phyloP scores from a whole-genome alignment of 2,113 vertebrate genomes.

The Perognathus longimembris region DNA sequence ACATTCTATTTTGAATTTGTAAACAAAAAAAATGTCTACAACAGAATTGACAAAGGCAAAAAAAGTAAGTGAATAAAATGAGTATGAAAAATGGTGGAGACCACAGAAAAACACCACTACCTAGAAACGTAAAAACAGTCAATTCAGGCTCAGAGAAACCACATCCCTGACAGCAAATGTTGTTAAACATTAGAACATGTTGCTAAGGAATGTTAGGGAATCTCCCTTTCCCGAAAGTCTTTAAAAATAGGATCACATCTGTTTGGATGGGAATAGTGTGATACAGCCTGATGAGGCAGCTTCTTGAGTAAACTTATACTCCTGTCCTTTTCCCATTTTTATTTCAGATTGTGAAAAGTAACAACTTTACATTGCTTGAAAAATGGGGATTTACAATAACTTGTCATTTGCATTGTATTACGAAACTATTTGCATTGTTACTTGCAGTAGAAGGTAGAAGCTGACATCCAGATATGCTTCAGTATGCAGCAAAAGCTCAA shows the following conservation, averaged over 20 bases:
- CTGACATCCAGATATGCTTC: background rate
- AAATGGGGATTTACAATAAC: background rate
- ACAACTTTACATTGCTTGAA: background rate
- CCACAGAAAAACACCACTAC: constrained; percentile 22
- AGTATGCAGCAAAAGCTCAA: background rate
- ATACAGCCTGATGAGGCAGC: background rate
- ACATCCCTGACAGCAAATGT: constrained; percentile 50
- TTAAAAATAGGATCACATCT: constrained; percentile 79
- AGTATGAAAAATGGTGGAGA: constrained; percentile 26
- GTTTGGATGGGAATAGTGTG: constrained; percentile 37
- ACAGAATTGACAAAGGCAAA: constrained; percentile 37
- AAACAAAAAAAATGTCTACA: background rate
- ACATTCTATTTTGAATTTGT: constrained; percentile 21
- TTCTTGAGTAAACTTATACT: constrained; percentile 18
- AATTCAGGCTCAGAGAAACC: constrained; percentile 1
- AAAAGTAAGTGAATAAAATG: background rate
- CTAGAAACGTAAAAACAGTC: constrained; percentile 46
- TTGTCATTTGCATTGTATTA: background rate
- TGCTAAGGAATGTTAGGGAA: constrained; percentile 73
- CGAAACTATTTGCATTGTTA: background rate
- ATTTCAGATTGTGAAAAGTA: constrained; percentile 40
- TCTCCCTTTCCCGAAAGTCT: constrained; percentile 74
- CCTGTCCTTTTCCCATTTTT: background rate
- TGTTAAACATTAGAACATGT: constrained; percentile 55
- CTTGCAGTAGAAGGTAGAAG: background rate